phyloP scores from a whole-genome alignment of 2,113 vertebrate species.

The Canis aureus region DNA sequence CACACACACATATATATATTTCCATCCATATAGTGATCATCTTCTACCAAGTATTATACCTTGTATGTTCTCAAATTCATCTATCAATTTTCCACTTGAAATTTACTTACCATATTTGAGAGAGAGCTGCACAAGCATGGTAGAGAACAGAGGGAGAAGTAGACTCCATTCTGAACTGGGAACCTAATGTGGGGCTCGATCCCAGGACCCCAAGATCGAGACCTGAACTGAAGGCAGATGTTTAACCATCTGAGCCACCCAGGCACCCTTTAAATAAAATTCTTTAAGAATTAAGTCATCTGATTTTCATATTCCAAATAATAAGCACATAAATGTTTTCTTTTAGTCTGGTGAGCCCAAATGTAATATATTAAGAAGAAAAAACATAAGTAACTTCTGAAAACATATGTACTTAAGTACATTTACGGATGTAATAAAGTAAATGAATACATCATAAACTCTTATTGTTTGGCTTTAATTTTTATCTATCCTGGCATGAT shows the following conservation, averaged over 20 bases:
- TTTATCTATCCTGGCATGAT: not conserved
- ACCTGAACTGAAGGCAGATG: too few species aligned
- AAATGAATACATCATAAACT: not conserved
- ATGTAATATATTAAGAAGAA: not conserved
- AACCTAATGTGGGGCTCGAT: too few species aligned
- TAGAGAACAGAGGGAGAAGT: too few species aligned
- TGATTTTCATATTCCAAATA: conserved; percentile 9
- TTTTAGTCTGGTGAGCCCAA: not conserved
- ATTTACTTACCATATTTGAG: not conserved
- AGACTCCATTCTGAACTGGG: too few species aligned
- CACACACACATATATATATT: too few species aligned
- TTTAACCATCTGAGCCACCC: too few species aligned
- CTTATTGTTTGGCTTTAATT: not conserved
- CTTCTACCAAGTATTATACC: not conserved
- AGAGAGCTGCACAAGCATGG: too few species aligned
- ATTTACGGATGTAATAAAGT: not conserved
- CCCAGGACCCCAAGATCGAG: too few species aligned
- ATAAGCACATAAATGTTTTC: not conserved
- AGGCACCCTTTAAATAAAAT: not conserved
- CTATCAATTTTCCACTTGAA: not conserved
- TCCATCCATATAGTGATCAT: not conserved
- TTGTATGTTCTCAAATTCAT: not conserved
- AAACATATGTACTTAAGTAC: not conserved
- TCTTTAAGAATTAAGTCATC: not conserved
- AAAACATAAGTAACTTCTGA: not conserved